A percentile compares a stretch with the other conserved stretches of the same genome.
Conservation (phyloP, 2,797 vertebrate species). For the Apogon hyalosoma region DNA sequence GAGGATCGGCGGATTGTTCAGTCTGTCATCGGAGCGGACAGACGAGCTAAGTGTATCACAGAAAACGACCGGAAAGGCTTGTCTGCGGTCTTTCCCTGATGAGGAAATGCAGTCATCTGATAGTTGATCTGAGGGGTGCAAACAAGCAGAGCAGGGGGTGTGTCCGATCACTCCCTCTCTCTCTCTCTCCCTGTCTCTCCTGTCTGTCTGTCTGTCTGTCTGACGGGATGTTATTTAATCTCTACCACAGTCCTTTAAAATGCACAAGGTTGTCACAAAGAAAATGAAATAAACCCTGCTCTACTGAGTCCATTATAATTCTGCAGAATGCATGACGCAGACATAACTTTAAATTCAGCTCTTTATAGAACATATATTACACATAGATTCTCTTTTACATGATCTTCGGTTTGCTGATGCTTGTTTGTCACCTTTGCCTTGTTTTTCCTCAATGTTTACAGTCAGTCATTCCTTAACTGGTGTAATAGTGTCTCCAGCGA, state of each 20-base stretch:
- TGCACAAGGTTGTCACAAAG: neutral
- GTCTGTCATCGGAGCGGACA: constrained; percentile 6
- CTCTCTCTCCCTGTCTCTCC: neutral
- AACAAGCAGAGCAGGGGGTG: constrained; percentile 50
- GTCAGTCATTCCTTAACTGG: neutral
- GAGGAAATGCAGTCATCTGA: constrained; percentile 51
- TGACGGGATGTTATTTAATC: neutral
- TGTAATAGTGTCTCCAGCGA: constrained; percentile 15
- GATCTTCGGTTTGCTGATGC: neutral
- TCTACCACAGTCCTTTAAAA: neutral
- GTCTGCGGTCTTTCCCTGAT: constrained; percentile 34
- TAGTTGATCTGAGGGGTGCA: constrained; percentile 55
- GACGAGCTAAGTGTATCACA: neutral
- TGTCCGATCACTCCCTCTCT: constrained; percentile 40
- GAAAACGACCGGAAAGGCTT: constrained; percentile 27
- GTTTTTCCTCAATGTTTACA: neutral
- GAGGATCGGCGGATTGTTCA: constrained; percentile 12
- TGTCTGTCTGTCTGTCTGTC: constrained; percentile 4
- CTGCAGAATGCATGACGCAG: no score
- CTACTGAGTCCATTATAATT: no score
- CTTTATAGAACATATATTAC: no score
- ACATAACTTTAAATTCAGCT: no score
- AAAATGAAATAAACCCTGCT: neutral
- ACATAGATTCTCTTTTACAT: neutral
- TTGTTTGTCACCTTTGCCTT: neutral